A percentile compares a stretch with the other conserved stretches of the same genome.
phyloP scores from a whole-genome alignment of 2,888 invertebrate species.

The Andrena bucephala region DNA sequence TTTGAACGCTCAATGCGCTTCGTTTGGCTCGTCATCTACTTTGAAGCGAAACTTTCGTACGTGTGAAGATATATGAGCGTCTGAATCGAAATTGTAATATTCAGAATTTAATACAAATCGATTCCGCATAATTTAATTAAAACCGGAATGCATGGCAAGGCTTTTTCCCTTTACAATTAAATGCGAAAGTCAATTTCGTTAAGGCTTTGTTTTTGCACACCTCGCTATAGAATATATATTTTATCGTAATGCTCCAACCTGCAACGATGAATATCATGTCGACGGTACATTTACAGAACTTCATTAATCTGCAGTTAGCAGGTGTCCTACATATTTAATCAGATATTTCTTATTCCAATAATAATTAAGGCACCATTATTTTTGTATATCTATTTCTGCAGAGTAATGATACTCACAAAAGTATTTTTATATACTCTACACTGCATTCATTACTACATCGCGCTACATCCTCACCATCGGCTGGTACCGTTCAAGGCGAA shows the following conservation, averaged over 20 bases:
- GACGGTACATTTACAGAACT: conserved; percentile 4
- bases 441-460: background rate
- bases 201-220: background rate
- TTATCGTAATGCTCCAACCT: background rate
- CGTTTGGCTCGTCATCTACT: background rate
- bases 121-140: background rate
- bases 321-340: conserved; percentile 17
- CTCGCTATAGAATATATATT: background rate
- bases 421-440: conserved; percentile 18
- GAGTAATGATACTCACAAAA: conserved; percentile 1
- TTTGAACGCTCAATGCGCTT: background rate
- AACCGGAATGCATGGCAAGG: background rate
- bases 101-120: background rate
- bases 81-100: background rate
- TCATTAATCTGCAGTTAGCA: conserved; percentile 18
- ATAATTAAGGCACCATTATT: conserved; percentile 15
- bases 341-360: conserved; percentile 11
- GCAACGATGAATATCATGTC: background rate
- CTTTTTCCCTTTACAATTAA: background rate
- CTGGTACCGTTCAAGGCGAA: no score
- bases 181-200: background rate
- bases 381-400: conserved; percentile 4
- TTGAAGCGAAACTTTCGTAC: background rate
- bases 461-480: no score
- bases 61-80: background rate